Evolutionary conservation across 1,140 invertebrate genomes (phyloP).

Genomic region (Penaeus vannamei): DNA sequence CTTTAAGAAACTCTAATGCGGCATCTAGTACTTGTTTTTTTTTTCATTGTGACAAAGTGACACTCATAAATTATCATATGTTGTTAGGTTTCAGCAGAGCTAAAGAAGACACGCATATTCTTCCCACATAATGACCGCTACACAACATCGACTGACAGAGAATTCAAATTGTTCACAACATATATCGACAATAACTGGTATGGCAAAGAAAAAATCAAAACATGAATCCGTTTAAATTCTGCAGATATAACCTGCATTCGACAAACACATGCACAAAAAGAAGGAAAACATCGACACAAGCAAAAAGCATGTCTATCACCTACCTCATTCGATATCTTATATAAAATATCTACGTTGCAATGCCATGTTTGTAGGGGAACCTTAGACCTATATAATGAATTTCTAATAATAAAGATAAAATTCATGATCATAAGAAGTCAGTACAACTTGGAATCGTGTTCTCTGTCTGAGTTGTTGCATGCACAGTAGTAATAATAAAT

Average conservation of each 20-base stretch:
- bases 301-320: conserved; percentile 20
- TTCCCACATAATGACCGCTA: too few species aligned
- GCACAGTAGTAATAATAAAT: conserved; percentile 14
- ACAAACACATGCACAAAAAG: conserved; percentile 23
- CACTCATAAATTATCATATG: too few species aligned
- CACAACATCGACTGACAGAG: too few species aligned
- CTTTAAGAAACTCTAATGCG: too few species aligned
- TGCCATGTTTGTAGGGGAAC: conserved; percentile 14
- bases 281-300: conserved; percentile 19
- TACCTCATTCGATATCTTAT: conserved; percentile 19
- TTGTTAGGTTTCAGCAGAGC: too few species aligned
- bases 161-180: too few species aligned
- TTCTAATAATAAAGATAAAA: conserved; percentile 11
- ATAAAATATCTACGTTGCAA: conserved; percentile 5
- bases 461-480: neutral
- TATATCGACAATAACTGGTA: too few species aligned
- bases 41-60: too few species aligned
- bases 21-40: too few species aligned
- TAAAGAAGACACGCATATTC: too few species aligned
- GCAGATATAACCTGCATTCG: conserved; percentile 29
- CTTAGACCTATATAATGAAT: conserved; percentile 1
- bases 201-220: too few species aligned
- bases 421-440: conserved; percentile 5
- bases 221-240: neutral
- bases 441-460: neutral